Conservation (phyloP, 2,113 vertebrate species). For the Physeter macrocephalus region DNA sequence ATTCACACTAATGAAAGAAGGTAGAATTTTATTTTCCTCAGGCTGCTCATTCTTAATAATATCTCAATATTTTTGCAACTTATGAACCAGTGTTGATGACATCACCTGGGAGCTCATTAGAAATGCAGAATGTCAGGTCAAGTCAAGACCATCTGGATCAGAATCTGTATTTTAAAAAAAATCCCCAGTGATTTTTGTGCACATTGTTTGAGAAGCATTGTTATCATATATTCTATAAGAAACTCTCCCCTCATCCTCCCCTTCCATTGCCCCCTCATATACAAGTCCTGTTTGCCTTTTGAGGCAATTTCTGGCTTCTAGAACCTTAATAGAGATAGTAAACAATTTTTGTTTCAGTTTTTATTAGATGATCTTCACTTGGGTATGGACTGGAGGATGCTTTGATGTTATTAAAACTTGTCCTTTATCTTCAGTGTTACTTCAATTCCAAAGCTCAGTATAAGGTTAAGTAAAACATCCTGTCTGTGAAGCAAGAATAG, state of each 20-base stretch:
- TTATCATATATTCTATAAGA: neutral
- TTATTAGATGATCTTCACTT: neutral
- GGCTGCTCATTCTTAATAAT: neutral
- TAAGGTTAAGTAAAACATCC: neutral
- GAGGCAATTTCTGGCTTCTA: neutral
- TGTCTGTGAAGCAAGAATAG: neutral
- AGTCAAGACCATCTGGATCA: neutral
- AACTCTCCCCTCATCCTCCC: rapidly evolving
- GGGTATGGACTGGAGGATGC: neutral
- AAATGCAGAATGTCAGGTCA: neutral
- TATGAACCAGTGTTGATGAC: neutral
- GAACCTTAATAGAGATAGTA: neutral
- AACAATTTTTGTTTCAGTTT: neutral
- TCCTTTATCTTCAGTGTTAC: neutral
- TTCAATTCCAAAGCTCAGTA: neutral
- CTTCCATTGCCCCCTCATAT: rapidly evolving
- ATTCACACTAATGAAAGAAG: neutral
- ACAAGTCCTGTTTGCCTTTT: neutral
- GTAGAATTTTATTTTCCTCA: neutral
- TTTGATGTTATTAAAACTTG: neutral
- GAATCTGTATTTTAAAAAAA: neutral
- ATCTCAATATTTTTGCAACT: neutral
- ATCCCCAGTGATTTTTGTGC: neutral
- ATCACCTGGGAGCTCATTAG: neutral
- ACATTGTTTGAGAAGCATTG: neutral